These are phyloP conservation scores for Megaustenia siamemsis DNA, from an alignment of 2,888 invertebrate species.

Conservation along the genomic window DNA sequence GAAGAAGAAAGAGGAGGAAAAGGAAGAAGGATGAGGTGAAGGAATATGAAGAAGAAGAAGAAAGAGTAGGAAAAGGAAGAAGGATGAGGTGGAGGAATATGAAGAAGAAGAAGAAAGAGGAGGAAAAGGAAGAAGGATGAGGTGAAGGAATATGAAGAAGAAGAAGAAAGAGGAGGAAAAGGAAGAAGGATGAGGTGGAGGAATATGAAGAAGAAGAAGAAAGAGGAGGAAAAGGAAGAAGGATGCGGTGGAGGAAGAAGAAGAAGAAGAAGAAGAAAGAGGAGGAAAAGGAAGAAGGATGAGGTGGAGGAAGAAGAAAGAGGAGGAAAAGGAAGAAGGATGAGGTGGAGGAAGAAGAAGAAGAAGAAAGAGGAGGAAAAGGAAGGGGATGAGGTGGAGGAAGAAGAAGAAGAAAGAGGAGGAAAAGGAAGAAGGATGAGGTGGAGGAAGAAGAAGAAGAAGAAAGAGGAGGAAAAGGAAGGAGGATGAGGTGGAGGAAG, in stretches of 20 bases:
- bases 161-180: background rate
- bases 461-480: background rate
- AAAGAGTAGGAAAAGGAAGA: background rate
- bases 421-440: background rate
- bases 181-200: background rate
- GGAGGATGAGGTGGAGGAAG: background rate
- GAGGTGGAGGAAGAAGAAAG: background rate
- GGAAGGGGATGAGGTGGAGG: background rate
- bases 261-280: background rate
- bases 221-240: background rate
- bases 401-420: background rate
- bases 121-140: slow-evolving; percentile 5
- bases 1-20: background rate
- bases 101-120: background rate
- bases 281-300: background rate
- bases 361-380: background rate
- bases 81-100: background rate
- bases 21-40: too few species aligned
- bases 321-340: too few species aligned
- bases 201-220: background rate
- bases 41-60: too few species aligned
- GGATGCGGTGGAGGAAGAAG: background rate
- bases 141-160: background rate
- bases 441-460: background rate
- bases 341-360: background rate